These are phyloP conservation scores for Channa argus DNA, from an alignment of 2,113 vertebrate species.

Conservation along the genomic window DNA sequence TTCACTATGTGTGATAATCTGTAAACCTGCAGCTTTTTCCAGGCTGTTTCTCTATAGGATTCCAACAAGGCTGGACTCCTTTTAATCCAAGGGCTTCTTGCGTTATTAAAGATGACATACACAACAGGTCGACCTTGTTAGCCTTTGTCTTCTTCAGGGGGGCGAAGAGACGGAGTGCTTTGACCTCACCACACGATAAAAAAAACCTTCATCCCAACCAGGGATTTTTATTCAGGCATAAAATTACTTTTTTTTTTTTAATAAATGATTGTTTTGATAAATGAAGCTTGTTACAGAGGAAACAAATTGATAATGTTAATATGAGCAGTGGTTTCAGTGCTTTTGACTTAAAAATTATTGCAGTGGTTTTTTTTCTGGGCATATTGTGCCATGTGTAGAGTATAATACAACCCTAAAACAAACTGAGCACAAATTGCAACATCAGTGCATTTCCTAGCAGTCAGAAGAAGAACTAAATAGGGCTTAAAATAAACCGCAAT, in stretches of 20 bases:
- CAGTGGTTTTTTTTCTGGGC: no score
- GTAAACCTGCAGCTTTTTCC: neutral
- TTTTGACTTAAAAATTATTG: no score
- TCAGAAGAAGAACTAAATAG: no score
- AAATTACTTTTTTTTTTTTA: neutral
- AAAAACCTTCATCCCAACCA: neutral
- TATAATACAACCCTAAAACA: neutral
- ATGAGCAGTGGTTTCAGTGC: no score
- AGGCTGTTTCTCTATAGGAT: neutral
- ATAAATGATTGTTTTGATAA: neutral
- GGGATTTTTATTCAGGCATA: neutral
- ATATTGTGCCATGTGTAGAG: neutral
- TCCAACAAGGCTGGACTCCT: neutral
- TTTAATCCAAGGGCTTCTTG: constrained; percentile 10
- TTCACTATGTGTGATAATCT: neutral
- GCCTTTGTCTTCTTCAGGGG: neutral
- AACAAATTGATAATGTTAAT: no score
- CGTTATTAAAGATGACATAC: constrained; percentile 17
- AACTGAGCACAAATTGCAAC: neutral
- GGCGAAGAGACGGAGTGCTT: neutral
- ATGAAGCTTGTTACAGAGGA: neutral
- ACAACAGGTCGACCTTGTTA: constrained; percentile 11
- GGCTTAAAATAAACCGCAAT: no score
- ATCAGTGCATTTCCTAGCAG: no score
- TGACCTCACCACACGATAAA: neutral